Evolutionary conservation across 2,797 vertebrate species (phyloP), one percentile per base, ranked within the genome.

Genomic region (Linurgus olivaceus): DNA sequence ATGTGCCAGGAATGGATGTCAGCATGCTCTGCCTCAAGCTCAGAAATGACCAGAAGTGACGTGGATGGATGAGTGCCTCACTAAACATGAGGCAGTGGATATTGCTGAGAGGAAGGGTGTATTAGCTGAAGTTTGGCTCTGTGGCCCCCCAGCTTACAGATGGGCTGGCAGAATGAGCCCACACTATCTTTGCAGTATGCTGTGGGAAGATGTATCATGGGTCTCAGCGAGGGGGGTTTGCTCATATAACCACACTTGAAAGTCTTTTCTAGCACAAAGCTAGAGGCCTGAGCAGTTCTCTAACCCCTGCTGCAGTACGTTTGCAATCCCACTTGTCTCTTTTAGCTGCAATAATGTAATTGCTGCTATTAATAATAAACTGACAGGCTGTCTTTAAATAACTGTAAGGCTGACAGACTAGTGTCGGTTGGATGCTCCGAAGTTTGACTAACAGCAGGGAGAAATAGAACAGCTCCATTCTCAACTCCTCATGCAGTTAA

Each of bases 311-410:
- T 93, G 35, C 79, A 48, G 35, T 68, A n/a, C 4, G 0, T 66
- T 93, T 38, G 26, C 82, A 51, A 54, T 86, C 70, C 91, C 90
- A 62, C 57, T 80, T 54, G 70, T 91, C 76, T 91, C 85, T 91
- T 90, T 76, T 88, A 91, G 79, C 79, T 54, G 75, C 79, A 88
- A 37, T 80, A 88, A 88, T 75, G 76, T 93, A 93, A 94, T 96
- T 95, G 91, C 72, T 88, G 18, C 82, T 94, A 83, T 94, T 94
- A 93, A 91, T 94, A 94, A 93, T 93, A 90, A 88, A 86, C 50
- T 88, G 93, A 68, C 90, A 91, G 75, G 50, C 68, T 95, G 48
- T 81, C 75, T 91, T 94, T 91, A 94, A 95, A 83, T 94, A 96
- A 90, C 66, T 77, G 37, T 75, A 37, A 85, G 68, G 65, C 79